These are phyloP conservation scores for Genyomyrus donnyi DNA, from an alignment of 2,113 vertebrate species.

Conservation along the genomic window DNA sequence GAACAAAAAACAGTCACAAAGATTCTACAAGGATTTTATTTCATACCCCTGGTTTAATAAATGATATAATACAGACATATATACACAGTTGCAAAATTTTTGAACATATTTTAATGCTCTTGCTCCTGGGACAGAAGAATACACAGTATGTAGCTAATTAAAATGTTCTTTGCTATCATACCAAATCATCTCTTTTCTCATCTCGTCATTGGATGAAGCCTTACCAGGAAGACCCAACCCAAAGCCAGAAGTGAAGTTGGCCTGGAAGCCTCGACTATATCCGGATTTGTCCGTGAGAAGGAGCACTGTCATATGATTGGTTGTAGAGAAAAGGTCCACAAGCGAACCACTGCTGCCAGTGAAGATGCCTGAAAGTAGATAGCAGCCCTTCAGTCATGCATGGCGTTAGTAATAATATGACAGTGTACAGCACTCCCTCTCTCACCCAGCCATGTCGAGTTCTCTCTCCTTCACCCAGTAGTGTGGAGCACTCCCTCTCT, in stretches of 20 bases:
- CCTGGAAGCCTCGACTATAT: slow-evolving; percentile 66
- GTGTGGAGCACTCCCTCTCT: neutral
- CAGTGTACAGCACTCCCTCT: neutral
- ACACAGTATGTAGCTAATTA: neutral
- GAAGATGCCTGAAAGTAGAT: slow-evolving; percentile 63
- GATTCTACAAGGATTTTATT: neutral
- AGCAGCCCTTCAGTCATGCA: neutral
- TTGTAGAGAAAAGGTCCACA: slow-evolving; percentile 75
- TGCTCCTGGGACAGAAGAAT: neutral
- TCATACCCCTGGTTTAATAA: neutral
- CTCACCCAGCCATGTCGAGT: neutral
- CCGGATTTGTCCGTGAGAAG: slow-evolving; percentile 44
- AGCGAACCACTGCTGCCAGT: slow-evolving; percentile 60
- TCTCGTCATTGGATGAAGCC: neutral
- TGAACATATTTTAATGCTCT: neutral
- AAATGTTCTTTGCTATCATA: neutral
- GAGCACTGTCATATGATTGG: slow-evolving; percentile 72
- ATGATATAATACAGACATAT: neutral
- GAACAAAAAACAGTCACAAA: neutral
- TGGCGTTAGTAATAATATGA: neutral
- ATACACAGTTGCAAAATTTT: neutral
- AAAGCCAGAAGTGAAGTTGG: slow-evolving; percentile 81
- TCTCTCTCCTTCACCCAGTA: neutral
- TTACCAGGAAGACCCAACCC: slow-evolving; percentile 63
- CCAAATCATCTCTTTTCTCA: neutral